These are phyloP conservation scores for Melanotaenia duboulayi DNA, from an alignment of 2,113 vertebrate genomes.

Conservation along the genomic window DNA sequence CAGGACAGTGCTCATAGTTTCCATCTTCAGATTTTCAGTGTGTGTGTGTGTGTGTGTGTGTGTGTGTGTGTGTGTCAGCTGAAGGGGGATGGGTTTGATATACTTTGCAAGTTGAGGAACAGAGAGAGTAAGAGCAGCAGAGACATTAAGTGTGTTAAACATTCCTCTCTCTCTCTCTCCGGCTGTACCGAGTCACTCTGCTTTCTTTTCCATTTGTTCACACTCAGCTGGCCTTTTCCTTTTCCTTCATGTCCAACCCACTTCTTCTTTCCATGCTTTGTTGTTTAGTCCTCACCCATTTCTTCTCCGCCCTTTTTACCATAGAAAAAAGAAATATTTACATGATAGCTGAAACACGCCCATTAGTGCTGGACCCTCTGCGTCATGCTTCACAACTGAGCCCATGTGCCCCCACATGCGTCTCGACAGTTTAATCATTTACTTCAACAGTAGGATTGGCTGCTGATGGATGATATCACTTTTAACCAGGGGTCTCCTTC, in stretches of 20 bases:
- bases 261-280: not conserved
- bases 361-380: not conserved
- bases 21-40: constrained; percentile 68
- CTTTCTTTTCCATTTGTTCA: constrained; percentile 64
- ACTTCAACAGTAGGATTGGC: constrained; percentile 7
- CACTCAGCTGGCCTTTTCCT: constrained; percentile 44
- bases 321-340: not conserved
- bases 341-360: not conserved
- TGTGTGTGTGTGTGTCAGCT: constrained; percentile 42
- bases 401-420: not conserved
- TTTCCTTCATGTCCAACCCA: constrained; percentile 32
- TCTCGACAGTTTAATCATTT: constrained; percentile 3
- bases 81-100: constrained; percentile 65
- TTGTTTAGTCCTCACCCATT: not conserved
- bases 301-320: too few relatives aligned
- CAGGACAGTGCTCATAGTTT: constrained; percentile 71
- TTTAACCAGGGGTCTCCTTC: constrained; percentile 9
- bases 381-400: not conserved
- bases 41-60: constrained; percentile 6
- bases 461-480: constrained; percentile 27
- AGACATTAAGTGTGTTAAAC: constrained; percentile 57
- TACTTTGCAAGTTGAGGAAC: constrained; percentile 62
- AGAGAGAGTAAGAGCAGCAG: constrained; percentile 51
- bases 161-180: constrained; percentile 61
- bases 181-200: constrained; percentile 41